These are phyloP conservation scores for Eurystomus gularis DNA, from an alignment of 2,113 vertebrate species.

Conservation along the genomic window DNA sequence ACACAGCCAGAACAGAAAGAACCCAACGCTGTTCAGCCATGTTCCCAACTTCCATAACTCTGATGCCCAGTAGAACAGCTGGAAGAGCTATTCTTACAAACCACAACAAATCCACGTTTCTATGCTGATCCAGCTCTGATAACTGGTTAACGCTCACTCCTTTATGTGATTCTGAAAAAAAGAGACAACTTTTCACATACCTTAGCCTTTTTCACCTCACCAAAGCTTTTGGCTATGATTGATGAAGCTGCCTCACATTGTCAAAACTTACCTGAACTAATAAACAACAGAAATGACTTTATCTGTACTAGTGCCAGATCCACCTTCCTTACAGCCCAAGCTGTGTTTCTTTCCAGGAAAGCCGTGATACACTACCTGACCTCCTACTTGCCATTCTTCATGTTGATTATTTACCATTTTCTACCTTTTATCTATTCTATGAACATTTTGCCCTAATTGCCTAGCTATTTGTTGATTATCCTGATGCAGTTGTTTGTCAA, in stretches of 20 bases:
- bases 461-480: slow-evolving; percentile 33
- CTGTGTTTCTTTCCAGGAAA: background rate
- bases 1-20: background rate
- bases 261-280: slow-evolving; percentile 32
- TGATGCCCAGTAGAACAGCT: background rate
- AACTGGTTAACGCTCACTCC: background rate
- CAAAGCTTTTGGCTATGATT: background rate
- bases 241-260: background rate
- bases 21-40: accelerated
- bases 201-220: background rate
- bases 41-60: accelerated
- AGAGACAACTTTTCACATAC: background rate
- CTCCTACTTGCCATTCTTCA: background rate
- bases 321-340: background rate
- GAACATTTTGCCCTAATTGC: slow-evolving; percentile 29
- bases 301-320: background rate
- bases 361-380: background rate
- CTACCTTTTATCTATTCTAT: slow-evolving; percentile 2
- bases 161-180: background rate
- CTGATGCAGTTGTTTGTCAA: background rate
- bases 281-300: slow-evolving; percentile 17
- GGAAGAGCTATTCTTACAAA: background rate
- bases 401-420: slow-evolving; percentile 12
- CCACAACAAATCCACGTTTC: background rate
- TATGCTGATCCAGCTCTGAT: background rate